These are phyloP conservation scores for Sebastes hubbsi DNA, from an alignment of 2,797 vertebrate genomes.

Conservation along the genomic window DNA sequence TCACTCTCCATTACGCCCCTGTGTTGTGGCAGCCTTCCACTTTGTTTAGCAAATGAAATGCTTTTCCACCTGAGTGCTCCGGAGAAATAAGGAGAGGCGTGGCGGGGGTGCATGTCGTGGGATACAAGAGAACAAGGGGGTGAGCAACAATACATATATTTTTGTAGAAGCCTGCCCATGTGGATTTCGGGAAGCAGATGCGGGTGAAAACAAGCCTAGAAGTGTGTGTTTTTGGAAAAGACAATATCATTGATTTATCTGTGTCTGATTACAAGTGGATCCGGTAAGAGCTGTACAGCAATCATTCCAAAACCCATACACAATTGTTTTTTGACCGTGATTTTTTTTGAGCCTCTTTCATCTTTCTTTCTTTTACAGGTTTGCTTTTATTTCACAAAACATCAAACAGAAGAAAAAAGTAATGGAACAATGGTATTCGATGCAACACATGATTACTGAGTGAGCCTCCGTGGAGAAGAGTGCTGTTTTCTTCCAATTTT, in stretches of 20 bases:
- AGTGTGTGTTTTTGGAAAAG: not conserved
- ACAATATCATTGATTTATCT: not conserved
- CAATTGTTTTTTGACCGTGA: not conserved
- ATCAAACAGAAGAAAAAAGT: conserved; percentile 15
- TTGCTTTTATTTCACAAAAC: conserved; percentile 11
- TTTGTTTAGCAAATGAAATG: conserved; percentile 85
- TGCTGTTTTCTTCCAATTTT: conserved; percentile 25
- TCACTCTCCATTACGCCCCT: conserved; percentile 83
- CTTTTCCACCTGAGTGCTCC: conserved; percentile 76
- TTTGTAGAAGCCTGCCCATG: not conserved
- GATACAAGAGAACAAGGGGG: conserved; percentile 5
- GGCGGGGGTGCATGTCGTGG: conserved; percentile 21
- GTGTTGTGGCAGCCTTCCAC: conserved; percentile 78
- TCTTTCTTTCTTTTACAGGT: not conserved
- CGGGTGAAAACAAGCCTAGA: not conserved
- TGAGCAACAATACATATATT: not conserved
- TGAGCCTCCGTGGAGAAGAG: not conserved
- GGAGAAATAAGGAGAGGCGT: conserved; percentile 60
- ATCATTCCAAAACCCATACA: conserved; percentile 1
- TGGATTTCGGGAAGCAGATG: not conserved
- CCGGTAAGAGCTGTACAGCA: not conserved
- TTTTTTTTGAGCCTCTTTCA: conserved; percentile 10
- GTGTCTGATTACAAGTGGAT: not conserved
- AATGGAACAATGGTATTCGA: conserved; percentile 18
- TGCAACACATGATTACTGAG: conserved; percentile 20